Base-by-base conservation (phyloP, 2,797 vertebrate species). In the Hozukius guyotensis region DNA sequence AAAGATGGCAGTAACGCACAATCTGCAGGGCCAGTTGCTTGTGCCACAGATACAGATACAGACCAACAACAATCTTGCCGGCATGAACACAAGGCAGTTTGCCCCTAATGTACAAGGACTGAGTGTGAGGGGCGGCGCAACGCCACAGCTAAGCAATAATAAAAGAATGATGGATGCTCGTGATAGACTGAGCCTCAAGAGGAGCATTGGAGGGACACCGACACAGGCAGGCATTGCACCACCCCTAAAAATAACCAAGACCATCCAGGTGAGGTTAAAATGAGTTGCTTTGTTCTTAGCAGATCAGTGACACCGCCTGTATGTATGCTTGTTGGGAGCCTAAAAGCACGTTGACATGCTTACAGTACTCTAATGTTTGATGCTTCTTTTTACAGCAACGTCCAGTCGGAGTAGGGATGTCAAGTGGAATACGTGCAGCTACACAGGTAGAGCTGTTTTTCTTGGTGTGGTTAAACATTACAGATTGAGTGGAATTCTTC, bases 181-280 rank as follows among this genome's bases (percentile, higher is more conserved):
- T 22, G 97, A 99, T 90, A 97, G 97, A 85, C 95, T 99, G 88
- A 97, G 97, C 85, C 93, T 99, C 57, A 99, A 98, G 92, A 97
- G 98, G 84, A 97, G 94, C 49, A 72, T 96, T 20, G 97, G 97
- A 11, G 88, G 95, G 25, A 92, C 93, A 68, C 92, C 93, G 4
- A 81, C 93, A 29, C 81, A 95, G 64, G 88, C 93, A 18, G 92
- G 91, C 2, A 56, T 75, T 53, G 93, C 93, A 20, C 95, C 96
- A 5, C 94, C 96, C 3, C 22, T 99, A 77, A 99, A 99, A 90
- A 98, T 99, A 93, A 99, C 98, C 78, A 99, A 99, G 95, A 99
- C 98, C 70, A 98, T 99, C 84, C 98, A 99, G 96, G 98, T 98
- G 88, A 91, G 85, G 6, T 25, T 18, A 1, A 73, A 53, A 66